Evolutionary conservation across 92 coral and sea anemone genomes (phyloP).

Genomic region (Epizoanthus scotinus): DNA sequence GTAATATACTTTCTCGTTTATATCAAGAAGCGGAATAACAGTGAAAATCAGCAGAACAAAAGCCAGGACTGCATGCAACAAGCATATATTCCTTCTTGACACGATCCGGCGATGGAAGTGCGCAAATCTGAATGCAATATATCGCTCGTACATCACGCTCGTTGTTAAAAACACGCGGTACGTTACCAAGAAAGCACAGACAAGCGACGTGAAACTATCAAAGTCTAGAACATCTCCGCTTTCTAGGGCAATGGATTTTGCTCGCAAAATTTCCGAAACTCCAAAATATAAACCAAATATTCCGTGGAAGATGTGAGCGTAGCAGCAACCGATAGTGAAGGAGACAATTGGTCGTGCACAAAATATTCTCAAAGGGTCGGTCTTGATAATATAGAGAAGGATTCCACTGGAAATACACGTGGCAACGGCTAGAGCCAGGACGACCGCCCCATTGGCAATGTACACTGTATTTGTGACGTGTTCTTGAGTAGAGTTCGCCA

Average conservation of each 20-base stretch:
- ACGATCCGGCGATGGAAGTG: slow-evolving; percentile 34
- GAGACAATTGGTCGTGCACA: slow-evolving; percentile 25
- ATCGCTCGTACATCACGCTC: slow-evolving; percentile 32
- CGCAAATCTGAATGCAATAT: slow-evolving; percentile 21
- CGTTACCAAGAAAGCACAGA: slow-evolving; percentile 18
- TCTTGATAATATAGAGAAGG: slow-evolving; percentile 15
- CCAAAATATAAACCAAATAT: slow-evolving; percentile 35
- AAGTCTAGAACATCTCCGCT: slow-evolving; percentile 13
- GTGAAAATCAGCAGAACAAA: not conserved
- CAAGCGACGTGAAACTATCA: not conserved
- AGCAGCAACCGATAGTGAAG: slow-evolving; percentile 24
- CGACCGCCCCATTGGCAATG: slow-evolving; percentile 7
- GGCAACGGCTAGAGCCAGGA: slow-evolving; percentile 13
- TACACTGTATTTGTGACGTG: not conserved
- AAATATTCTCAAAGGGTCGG: slow-evolving; percentile 24
- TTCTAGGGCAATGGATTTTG: not conserved
- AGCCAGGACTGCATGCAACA: slow-evolving; percentile 3
- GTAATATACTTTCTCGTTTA: not conserved
- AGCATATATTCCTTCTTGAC: not conserved
- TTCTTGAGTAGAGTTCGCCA: not conserved
- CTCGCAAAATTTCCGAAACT: slow-evolving; percentile 26
- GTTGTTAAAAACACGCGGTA: slow-evolving; percentile 19
- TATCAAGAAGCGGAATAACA: not conserved
- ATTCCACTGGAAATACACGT: slow-evolving; percentile 30
- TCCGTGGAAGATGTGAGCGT: slow-evolving; percentile 30